Base-by-base conservation (phyloP, 2,113 vertebrate genomes). In the Tachycineta bicolor region DNA sequence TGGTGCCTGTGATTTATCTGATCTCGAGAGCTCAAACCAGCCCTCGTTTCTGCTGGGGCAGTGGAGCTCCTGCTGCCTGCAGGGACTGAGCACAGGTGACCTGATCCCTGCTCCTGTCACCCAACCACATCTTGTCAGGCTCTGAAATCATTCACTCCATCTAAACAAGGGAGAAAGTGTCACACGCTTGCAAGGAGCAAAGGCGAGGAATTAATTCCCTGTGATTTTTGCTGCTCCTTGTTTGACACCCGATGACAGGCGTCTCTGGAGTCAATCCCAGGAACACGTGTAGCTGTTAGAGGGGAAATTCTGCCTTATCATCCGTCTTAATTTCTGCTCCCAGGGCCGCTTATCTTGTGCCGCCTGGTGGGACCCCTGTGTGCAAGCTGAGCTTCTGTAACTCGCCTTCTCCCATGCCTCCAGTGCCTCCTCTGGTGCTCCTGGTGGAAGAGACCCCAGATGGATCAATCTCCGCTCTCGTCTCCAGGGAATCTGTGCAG, bases 201-300 rank as follows among this genome's bases (percentile, higher is more conserved):
- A 82, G 34, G 20, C 31, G 3, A 73, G 68, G 90, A 89, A 65
- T 90, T 33, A 85, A 70, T 47, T 83, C 34, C 64, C 53, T 26
- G 46, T 41, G 53, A 89, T 77, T 93, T 75, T 71, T 78, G 33
- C 55, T 43, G 83, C 89, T 92, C 19, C 71, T 47, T 41, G 49
- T 91, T 74, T 76, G 89, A 79, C 24, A 33, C 44, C 33, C 1
- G 83, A 94, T 90, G 94, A 90, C 90, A 96, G 70, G 74, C 29
- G 0, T 26, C 80, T 82, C 89, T 47, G 94, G 28, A 96, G 90
- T 58, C 83, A 90, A 85, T 90, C 75, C 81, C 9, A 9, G 82
- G 47, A 79, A 88, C 89, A 65, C 10, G 33, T 92, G 90, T 74
- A 77, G 65, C 75, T 64, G 41, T 65, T 76, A 59, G 37, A 82